Percentiles rank a stretch among this genome's conserved stretches.
Conservation (phyloP, 2,113 vertebrate genomes). For the Prunella fulvescens region DNA sequence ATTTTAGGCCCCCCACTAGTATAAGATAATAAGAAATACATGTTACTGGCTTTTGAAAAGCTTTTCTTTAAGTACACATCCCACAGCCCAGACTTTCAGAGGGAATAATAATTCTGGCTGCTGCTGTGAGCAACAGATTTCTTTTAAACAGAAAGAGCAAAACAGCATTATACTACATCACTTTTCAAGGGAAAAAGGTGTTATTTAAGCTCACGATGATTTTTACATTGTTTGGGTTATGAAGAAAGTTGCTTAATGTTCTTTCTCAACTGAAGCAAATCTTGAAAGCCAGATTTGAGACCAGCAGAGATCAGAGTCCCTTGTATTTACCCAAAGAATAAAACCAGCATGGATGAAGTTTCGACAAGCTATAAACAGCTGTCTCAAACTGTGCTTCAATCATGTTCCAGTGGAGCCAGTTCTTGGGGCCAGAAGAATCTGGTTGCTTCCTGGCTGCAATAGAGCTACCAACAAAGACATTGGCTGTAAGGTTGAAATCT, state of each 20-base stretch:
- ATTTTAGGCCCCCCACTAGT: constrained; percentile 4
- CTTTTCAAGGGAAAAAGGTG: background rate
- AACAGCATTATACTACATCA: background rate
- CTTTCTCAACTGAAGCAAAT: background rate
- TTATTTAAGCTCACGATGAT: constrained; percentile 24
- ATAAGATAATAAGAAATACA: constrained; percentile 27
- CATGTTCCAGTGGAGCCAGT: background rate
- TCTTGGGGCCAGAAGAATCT: background rate
- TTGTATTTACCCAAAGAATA: constrained; percentile 28
- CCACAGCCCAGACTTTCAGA: constrained; percentile 36
- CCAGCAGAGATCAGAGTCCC: background rate
- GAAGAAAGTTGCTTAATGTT: constrained; percentile 30
- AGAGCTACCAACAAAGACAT: background rate
- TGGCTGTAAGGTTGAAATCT: background rate
- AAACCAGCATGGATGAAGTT: constrained; percentile 10
- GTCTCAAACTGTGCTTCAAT: constrained; percentile 36
- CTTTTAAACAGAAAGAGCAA: constrained; percentile 31
- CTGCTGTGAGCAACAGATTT: constrained; percentile 48
- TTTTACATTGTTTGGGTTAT: constrained; percentile 47
- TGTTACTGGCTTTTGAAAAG: background rate
- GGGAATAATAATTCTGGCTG: constrained; percentile 40
- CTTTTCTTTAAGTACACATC: constrained; percentile 1
- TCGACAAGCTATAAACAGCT: background rate
- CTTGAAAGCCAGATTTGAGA: background rate
- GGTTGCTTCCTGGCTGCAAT: background rate